Evolutionary conservation across 2,888 invertebrate genomes (phyloP).

Genomic region (Hydropsyche betteni): DNA sequence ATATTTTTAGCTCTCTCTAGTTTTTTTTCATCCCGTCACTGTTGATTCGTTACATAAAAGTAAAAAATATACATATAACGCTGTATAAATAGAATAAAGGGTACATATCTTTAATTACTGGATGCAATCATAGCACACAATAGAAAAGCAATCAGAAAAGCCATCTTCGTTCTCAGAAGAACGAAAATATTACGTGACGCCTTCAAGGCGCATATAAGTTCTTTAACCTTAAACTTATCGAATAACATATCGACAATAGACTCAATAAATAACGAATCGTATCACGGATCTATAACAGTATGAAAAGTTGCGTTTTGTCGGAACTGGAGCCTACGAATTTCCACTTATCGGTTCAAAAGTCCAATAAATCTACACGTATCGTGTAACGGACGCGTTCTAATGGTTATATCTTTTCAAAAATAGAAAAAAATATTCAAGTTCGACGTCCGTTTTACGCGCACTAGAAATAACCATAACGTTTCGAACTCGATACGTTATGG

Average conservation of each 20-base stretch:
- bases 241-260: constrained; percentile 1
- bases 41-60: not conserved
- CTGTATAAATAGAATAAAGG: too few species aligned
- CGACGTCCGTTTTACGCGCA: constrained; percentile 26
- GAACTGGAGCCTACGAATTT: too few species aligned
- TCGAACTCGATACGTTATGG: constrained; percentile 13
- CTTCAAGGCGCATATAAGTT: not conserved
- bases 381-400: not conserved
- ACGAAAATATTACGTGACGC: constrained; percentile 9
- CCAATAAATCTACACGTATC: constrained; percentile 1
- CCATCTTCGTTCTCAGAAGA: constrained; percentile 18
- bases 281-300: too few species aligned
- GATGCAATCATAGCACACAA: constrained; percentile 16
- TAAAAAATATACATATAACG: not conserved
- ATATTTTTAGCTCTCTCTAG: not conserved
- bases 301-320: too few species aligned
- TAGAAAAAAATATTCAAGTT: constrained; percentile 11
- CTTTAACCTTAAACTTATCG: constrained; percentile 6
- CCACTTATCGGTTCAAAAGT: not conserved
- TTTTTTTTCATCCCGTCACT: not conserved
- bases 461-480: not conserved
- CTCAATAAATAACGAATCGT: too few species aligned
- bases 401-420: not conserved
- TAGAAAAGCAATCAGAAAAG: constrained; percentile 18
- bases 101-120: constrained; percentile 3